These are phyloP conservation scores for Venustaconcha ellipsiformis DNA, from an alignment of 1,140 invertebrate genomes.

Conservation along the genomic window DNA sequence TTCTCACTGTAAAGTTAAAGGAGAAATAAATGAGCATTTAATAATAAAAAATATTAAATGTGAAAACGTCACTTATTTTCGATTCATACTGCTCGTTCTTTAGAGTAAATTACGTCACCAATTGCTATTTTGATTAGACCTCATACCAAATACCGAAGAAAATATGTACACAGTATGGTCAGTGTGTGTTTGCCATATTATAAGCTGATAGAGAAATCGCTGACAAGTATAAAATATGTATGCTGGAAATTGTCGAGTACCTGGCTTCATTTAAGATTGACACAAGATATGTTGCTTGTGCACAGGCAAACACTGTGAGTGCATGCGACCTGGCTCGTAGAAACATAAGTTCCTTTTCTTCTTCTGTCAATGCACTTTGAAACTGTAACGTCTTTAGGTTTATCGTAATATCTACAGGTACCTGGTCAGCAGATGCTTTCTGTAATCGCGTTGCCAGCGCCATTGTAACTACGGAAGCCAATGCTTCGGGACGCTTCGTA, in stretches of 20 bases:
- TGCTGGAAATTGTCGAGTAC: constrained; percentile 16
- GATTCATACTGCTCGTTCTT: no score
- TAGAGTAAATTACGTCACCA: no score
- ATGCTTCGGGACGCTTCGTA: neutral
- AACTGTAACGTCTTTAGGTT: constrained; percentile 50
- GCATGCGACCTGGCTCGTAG: constrained; percentile 48
- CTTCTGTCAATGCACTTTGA: constrained; percentile 52
- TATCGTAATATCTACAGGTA: constrained; percentile 43
- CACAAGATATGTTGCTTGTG: constrained; percentile 47
- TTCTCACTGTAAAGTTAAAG: no score
- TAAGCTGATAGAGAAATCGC: no score
- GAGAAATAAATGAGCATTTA: no score
- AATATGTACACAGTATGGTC: no score
- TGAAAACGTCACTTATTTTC: no score
- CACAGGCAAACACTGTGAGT: constrained; percentile 49
- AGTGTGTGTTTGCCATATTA: no score
- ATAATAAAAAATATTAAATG: no score
- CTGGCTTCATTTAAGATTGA: constrained; percentile 47
- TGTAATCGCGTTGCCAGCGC: constrained; percentile 44
- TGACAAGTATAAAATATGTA: no score
- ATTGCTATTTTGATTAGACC: no score
- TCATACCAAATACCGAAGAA: no score
- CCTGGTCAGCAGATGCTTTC: constrained; percentile 26
- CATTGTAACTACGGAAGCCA: constrained; percentile 52
- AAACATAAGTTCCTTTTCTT: constrained; percentile 45